These are phyloP conservation scores for Leptopilina syphax DNA, from an alignment of 2,888 invertebrate species.

Conservation along the genomic window DNA sequence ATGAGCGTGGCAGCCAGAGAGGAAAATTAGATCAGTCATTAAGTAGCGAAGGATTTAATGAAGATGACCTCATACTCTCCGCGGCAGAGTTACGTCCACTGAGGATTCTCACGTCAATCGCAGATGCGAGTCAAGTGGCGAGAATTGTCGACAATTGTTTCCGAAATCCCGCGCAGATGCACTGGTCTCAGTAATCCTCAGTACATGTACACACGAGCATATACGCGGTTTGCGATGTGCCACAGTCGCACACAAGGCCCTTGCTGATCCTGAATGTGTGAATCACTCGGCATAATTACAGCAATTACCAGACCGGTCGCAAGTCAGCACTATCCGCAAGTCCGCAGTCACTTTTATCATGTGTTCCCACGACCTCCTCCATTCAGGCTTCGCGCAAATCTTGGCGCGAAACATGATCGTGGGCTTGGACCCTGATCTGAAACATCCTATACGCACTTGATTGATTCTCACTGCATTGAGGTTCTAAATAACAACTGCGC, in stretches of 20 bases:
- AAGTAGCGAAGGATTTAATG: conserved; percentile 76
- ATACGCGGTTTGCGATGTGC: conserved; percentile 49
- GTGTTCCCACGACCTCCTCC: conserved; percentile 76
- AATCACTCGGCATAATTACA: conserved; percentile 77
- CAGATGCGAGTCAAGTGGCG: conserved; percentile 76
- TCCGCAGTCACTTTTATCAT: conserved; percentile 63
- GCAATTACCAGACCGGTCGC: conserved; percentile 73
- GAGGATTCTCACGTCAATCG: conserved; percentile 77
- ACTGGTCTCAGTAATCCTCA: conserved; percentile 50
- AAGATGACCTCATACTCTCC: conserved; percentile 76
- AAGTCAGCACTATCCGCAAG: conserved; percentile 69
- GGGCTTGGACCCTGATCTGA: conserved; percentile 48
- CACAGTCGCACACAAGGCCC: conserved; percentile 37
- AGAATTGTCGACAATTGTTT: conserved; percentile 77
- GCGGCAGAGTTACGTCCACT: conserved; percentile 68
- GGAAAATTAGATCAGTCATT: conserved; percentile 75
- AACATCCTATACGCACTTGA: conserved; percentile 34
- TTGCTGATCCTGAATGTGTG: conserved; percentile 74
- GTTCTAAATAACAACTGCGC: neutral
- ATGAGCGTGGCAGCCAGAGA: conserved; percentile 35
- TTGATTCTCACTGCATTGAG: conserved; percentile 13
- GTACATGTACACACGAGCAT: conserved; percentile 44
- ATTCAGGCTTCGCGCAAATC: conserved; percentile 75
- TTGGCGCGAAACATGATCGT: conserved; percentile 62
- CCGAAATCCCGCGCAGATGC: conserved; percentile 74